Evolutionary conservation across 2,113 vertebrate genomes (phyloP), one percentile per base, ranked within the genome.

Genomic region (Hemibagrus wyckioides): DNA sequence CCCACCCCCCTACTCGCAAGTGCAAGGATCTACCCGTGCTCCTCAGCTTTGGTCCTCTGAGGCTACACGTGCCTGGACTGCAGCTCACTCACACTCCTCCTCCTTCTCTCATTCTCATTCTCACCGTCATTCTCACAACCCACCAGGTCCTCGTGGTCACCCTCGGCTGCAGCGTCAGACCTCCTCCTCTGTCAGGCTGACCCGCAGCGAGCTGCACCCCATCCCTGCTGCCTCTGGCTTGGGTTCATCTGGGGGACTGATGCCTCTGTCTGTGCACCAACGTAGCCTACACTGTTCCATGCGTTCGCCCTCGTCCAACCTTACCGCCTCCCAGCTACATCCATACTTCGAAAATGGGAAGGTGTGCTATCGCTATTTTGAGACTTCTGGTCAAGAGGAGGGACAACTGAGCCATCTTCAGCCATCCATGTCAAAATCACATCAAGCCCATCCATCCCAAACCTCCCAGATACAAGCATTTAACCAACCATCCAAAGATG

Each of bases 311-410:
- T 89, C 93, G 0, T 90, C 86, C 30, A 90, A 90, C 57, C 84
- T 87, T 50, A 59, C 87, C 21, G 30, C 89, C 82, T 89, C 92
- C 4, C 92, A 92, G 33, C 88, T 94, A 23, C 93, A 94, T 57
- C 92, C 93, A 21, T 93, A 94, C 86, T 89, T 95, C 73, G 92
- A 94, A 80, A 93, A 92, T 25, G 91, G 94, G 48, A 94, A 92
- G 28, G 86, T 94, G 33, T 93, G 91, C 59, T 94, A 94, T 87
- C 92, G 91, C 11, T 85, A 92, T 80, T 65, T 87, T 71, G 86
- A 90, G 77, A 56, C 92, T 85, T 85, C 89, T 41, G 85, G 85
- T 75, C 65, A 67, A 0, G 87, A 84, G n/a, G 85, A 91, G 30
- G 87, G 61, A 9, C 83, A n/a, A 30, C n/a, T 77, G 25, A 75